Conservation (phyloP, 2,888 invertebrate species). For the Drosophila cyrtoloma region DNA sequence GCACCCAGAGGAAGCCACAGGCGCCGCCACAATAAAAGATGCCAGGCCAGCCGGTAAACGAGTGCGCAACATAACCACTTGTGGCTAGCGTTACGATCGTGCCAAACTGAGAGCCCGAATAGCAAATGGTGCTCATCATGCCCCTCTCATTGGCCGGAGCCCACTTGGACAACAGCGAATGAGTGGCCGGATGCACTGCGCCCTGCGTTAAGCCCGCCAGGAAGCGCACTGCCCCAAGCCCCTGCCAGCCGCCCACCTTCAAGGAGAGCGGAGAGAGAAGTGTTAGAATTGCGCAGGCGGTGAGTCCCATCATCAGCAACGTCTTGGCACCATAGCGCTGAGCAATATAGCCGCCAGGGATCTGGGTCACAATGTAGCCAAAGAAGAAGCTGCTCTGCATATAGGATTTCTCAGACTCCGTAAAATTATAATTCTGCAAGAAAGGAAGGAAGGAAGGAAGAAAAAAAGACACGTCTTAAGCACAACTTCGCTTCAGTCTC, state of each 20-base stretch:
- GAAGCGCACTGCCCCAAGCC: conserved; percentile 87
- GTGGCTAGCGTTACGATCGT: conserved; percentile 90
- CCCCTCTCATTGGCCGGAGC: conserved; percentile 90
- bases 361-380: conserved; percentile 88
- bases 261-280: conserved; percentile 90
- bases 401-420: conserved; percentile 86
- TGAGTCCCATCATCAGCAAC: conserved; percentile 87
- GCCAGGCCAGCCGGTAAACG: conserved; percentile 90
- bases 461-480: background rate
- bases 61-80: conserved; percentile 90
- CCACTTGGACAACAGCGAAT: conserved; percentile 90
- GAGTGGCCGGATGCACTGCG: conserved; percentile 89
- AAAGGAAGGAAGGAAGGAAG: background rate
- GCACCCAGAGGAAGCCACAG: conserved; percentile 88
- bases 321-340: conserved; percentile 90
- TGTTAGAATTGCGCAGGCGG: conserved; percentile 88
- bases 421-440: conserved; percentile 87
- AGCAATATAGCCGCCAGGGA: conserved; percentile 90
- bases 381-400: conserved; percentile 89
- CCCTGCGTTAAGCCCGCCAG: conserved; percentile 90
- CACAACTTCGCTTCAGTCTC: background rate
- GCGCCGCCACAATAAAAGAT: conserved; percentile 91
- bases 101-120: conserved; percentile 92
- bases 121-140: conserved; percentile 88
- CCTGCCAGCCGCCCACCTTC: conserved; percentile 87